Base-by-base conservation (phyloP, 2,888 invertebrate genomes). In the Caprella mutica region DNA sequence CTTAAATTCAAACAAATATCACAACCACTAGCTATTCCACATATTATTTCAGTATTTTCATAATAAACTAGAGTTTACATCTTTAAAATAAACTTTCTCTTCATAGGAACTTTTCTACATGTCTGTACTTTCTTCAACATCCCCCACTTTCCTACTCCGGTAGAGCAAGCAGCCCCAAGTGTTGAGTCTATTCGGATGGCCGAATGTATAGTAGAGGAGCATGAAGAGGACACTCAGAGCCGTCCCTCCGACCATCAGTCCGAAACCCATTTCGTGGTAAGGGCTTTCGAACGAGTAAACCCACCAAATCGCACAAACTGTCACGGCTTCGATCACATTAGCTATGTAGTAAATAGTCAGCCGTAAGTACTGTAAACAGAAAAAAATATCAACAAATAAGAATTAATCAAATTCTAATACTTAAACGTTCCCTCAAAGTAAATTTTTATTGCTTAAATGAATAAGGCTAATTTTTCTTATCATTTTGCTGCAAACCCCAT, bases 241-340 rank as follows among this genome's bases (percentile, higher is more conserved):
- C 14, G 61, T 40, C 24, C 61, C 57, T 5, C 55, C 57, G 30
- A 61, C 52, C 39, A 61, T 44, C 3, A 61, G 35, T 1, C 40
- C 55, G 14, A 61, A 38, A 29, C 58, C 57, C 24, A 39, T 40
- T 35, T 39, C 56, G 27, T 61, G 57, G 55, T 54, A 61, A 35
- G 26, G 52, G 40, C 52, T 55, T 29, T 40, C 27, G 5, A 52
- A 52, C 12, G 38, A 55, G 3, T 51, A 52, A 17, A 42, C 52
- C 30, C 50, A 43, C 61, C 61, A 61, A 42, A 61, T 33, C 12
- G 58, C 30, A 6, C 55, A 57, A 9, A 61, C 57, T 33, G 57
- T 58, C 17, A 58, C 55, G 50, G 52, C 35, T 50, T 61, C 61
- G 8, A 52, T 51, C 19, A 55, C 46, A 23, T 57, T 61, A 23